These are phyloP conservation scores for Rhamphomyia laevipes DNA, from an alignment of 2,888 invertebrate genomes.

Conservation along the genomic window DNA sequence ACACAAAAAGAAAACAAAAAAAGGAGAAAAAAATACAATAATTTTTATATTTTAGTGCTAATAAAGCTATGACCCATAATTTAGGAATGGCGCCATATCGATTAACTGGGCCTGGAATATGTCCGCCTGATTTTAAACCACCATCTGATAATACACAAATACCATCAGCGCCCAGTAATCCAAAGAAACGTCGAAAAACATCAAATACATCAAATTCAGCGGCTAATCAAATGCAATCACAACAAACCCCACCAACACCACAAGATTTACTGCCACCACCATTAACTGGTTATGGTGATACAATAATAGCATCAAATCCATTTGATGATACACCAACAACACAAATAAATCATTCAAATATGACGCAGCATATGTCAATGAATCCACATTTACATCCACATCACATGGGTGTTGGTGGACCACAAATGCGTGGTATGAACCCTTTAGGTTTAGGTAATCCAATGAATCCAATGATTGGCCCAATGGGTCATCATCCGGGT, in stretches of 20 bases:
- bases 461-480: constrained; percentile 16
- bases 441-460: constrained; percentile 28
- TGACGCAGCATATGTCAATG: constrained; percentile 50
- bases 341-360: constrained; percentile 46
- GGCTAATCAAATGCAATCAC: constrained; percentile 51
- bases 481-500: constrained; percentile 18
- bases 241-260: constrained; percentile 54
- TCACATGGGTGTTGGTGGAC: constrained; percentile 40
- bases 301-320: constrained; percentile 87
- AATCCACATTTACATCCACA: constrained; percentile 39
- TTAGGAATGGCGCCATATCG: constrained; percentile 71
- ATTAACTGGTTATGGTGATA: constrained; percentile 81
- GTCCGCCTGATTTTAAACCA: constrained; percentile 57
- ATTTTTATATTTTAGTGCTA: no score
- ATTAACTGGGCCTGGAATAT: constrained; percentile 56
- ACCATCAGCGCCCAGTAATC: constrained; percentile 67
- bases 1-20: no score
- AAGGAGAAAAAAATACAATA: no score
- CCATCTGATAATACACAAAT: constrained; percentile 59
- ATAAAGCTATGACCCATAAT: constrained; percentile 59
- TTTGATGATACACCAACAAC: constrained; percentile 78
- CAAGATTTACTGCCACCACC: constrained; percentile 66
- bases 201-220: constrained; percentile 49
- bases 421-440: constrained; percentile 40
- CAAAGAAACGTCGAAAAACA: constrained; percentile 78